Evolutionary conservation across 1,140 invertebrate species (phyloP).

Genomic region (Trachymyrmex septentrionalis): DNA sequence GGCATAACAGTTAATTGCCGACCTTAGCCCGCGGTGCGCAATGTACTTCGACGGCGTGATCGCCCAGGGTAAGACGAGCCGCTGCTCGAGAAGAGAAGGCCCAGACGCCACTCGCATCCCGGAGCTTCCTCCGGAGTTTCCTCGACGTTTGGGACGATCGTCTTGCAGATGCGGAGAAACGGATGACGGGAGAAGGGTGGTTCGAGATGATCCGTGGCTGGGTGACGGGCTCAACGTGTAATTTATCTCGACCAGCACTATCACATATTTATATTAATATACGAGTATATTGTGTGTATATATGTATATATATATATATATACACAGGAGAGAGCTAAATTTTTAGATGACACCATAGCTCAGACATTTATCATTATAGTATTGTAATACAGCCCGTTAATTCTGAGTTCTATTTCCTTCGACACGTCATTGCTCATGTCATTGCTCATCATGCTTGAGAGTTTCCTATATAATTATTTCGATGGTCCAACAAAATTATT

Average conservation of each 20-base stretch:
- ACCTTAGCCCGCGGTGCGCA: conserved; percentile 55
- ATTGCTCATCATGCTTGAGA: too few relatives aligned
- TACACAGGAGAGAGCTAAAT: too few relatives aligned
- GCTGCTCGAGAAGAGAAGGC: conserved; percentile 43
- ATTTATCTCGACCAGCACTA: conserved; percentile 69
- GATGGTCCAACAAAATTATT: background rate
- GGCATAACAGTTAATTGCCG: conserved; percentile 61
- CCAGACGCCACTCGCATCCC: conserved; percentile 19
- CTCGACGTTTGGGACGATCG: conserved; percentile 64
- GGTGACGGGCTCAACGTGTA: conserved; percentile 78
- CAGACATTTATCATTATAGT: conserved; percentile 16
- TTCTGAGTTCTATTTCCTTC: background rate
- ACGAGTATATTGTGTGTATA: too few relatives aligned
- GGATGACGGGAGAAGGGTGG: conserved; percentile 38
- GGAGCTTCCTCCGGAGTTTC: conserved; percentile 63
- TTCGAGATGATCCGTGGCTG: conserved; percentile 63
- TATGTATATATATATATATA: conserved; percentile 13
- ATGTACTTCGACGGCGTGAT: conserved; percentile 59
- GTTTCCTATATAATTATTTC: too few relatives aligned
- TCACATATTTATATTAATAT: background rate
- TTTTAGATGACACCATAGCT: too few relatives aligned
- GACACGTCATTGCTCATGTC: background rate
- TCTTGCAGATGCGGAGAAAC: conserved; percentile 23
- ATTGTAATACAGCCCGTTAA: background rate
- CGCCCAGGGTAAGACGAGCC: conserved; percentile 50